Evolutionary conservation across 2,797 vertebrate genomes (phyloP).

Genomic region (Aldrovandia affinis): DNA sequence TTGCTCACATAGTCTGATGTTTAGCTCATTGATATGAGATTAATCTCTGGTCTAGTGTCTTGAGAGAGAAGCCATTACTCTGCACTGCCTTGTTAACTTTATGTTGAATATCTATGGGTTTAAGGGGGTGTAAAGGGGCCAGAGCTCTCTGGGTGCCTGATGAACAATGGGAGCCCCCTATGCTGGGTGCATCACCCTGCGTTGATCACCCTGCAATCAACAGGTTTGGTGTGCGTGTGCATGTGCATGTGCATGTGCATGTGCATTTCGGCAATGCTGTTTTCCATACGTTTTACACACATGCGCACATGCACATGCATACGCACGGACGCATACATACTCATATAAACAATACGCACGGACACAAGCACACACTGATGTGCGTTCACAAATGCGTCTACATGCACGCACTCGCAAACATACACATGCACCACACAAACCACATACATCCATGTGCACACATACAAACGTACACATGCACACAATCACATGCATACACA

Average conservation of each 20-base stretch:
- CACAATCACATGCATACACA: too few relatives aligned
- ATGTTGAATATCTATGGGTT: conserved; percentile 7
- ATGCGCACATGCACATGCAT: conserved; percentile 11
- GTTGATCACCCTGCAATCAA: too few relatives aligned
- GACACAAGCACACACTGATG: neutral
- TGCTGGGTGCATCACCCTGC: too few relatives aligned
- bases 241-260: too few relatives aligned
- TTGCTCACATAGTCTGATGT: neutral
- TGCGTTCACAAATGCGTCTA: neutral
- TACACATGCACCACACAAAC: too few relatives aligned
- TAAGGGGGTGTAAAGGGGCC: neutral
- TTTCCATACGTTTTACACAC: neutral
- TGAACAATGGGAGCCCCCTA: too few relatives aligned
- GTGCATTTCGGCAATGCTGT: too few relatives aligned
- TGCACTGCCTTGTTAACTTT: conserved; percentile 12
- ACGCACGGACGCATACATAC: neutral
- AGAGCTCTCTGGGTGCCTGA: neutral
- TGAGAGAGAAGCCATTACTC: neutral
- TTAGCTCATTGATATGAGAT: neutral
- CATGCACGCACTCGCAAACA: neutral
- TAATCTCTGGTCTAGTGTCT: neutral
- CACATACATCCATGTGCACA: neutral
- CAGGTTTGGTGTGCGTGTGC: too few relatives aligned
- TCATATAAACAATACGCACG: neutral
- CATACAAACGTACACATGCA: too few relatives aligned